Base-by-base conservation (phyloP, 2,797 vertebrate genomes). In the Galaxias olidus region DNA sequence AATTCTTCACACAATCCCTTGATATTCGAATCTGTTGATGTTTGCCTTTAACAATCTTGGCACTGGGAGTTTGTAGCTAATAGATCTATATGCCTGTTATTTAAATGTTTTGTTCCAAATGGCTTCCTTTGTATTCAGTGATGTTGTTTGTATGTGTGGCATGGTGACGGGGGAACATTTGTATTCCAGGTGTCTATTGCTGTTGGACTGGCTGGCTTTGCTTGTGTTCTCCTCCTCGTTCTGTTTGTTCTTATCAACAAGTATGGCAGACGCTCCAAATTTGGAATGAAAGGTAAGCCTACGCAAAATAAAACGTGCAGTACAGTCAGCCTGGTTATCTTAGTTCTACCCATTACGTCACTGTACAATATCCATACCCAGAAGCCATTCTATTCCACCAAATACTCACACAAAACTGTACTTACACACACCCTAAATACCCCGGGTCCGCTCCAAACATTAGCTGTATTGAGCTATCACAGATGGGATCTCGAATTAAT, bases 161-260 rank as follows among this genome's bases (percentile, higher is more conserved):
- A 6, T 30, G 30, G 30, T 30, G 30, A 30, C 30, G 30, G 30
- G 30, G 30, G 30, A 30, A 30, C 30, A 30, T 30, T 30, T 30
- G 30, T 43, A 53, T 20, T 30, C 57, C 74, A 99, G 97, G 97
- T 98, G 65, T 98, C 95, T 78, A 96, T 99, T 59, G 96, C 97
- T 0, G 96, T 98, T 19, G 95, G 96, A 49, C 90, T 99, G 63
- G 97, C 96, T 5, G 97, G 95, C 53, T 98, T 98, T 49, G 96
- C 96, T 48, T 98, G 96, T 8, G 93, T 98, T 72, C 93, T 98
- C 63, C 89, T 99, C 81, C 94, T 98, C 60, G 91, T 98, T 71
- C 94, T 98, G 61, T 98, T 99, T 71, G 94, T 99, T 76, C 94
- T 99, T 88, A 98, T 99, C 93, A 99, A 99, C 93, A 99, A 98